Evolutionary conservation across 2,113 vertebrate species (phyloP).

Genomic region (Rhinoderma darwinii): DNA sequence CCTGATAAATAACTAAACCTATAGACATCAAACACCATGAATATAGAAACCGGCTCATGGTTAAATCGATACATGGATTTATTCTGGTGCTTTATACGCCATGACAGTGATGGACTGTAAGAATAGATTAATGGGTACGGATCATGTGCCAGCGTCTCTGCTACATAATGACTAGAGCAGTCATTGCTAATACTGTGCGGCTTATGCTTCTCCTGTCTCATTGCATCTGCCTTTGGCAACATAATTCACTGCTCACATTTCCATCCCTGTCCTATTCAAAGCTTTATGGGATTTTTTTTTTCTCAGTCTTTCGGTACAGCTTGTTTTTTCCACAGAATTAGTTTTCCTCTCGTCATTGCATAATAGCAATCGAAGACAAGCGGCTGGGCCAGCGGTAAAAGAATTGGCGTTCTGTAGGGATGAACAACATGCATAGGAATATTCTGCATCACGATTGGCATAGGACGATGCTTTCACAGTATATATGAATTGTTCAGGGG

Average conservation of each 20-base stretch:
- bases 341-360: conserved; percentile 38
- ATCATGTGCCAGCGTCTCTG: not conserved
- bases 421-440: not conserved
- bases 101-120: conserved; percentile 40
- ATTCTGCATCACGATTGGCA: not conserved
- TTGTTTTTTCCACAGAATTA: conserved; percentile 48
- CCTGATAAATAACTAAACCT: conserved; percentile 27
- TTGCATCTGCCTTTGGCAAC: conserved; percentile 37
- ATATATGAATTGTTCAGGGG: not conserved
- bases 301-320: conserved; percentile 4
- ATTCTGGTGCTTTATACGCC: conserved; percentile 3
- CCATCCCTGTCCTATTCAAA: conserved; percentile 38
- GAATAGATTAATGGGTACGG: conserved; percentile 32
- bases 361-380: conserved; percentile 27
- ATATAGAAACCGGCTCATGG: conserved; percentile 17
- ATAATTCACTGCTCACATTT: conserved; percentile 34
- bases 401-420: not conserved
- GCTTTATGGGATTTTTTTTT: conserved; percentile 36
- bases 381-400: not conserved
- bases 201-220: conserved; percentile 6
- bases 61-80: conserved; percentile 21
- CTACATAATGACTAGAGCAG: conserved; percentile 44
- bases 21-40: conserved; percentile 1
- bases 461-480: not conserved
- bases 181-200: conserved; percentile 8